A percentile compares a stretch with the other conserved stretches of the same genome.
Conservation (phyloP, 1,140 invertebrate genomes). For the Meteorus sp. region DNA sequence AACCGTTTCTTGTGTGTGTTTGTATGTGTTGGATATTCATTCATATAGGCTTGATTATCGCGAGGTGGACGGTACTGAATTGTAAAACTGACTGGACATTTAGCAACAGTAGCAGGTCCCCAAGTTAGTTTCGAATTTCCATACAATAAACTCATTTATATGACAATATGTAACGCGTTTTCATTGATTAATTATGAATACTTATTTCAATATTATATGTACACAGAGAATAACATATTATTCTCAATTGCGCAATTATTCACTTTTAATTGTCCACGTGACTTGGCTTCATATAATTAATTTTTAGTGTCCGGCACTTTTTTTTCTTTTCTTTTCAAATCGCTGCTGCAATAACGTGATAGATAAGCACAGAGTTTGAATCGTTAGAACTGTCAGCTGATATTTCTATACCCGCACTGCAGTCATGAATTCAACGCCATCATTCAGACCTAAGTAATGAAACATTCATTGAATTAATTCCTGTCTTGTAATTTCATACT, state of each 20-base stretch:
- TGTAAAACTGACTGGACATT: conserved; percentile 47
- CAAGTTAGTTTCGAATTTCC: conserved; percentile 29
- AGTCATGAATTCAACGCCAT: conserved; percentile 5
- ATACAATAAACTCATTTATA: conserved; percentile 4
- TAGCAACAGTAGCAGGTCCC: conserved; percentile 42
- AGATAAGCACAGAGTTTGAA: conserved; percentile 28
- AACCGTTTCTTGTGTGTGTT: not conserved
- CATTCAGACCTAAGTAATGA: conserved; percentile 26
- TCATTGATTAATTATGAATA: conserved; percentile 9
- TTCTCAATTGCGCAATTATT: not conserved
- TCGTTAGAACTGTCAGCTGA: conserved; percentile 42
- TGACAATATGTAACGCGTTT: not conserved
- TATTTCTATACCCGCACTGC: conserved; percentile 36
- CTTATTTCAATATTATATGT: not conserved
- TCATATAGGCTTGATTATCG: conserved; percentile 36
- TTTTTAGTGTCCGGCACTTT: conserved; percentile 30
- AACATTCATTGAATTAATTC: conserved; percentile 20
- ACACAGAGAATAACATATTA: conserved; percentile 7
- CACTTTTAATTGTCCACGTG: conserved; percentile 21
- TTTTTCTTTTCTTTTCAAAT: no score
- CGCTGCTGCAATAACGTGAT: conserved; percentile 24
- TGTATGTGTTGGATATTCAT: conserved; percentile 25
- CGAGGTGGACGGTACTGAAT: conserved; percentile 54
- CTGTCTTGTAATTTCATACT: no score
- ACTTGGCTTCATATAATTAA: conserved; percentile 33